phyloP scores from a whole-genome alignment of 1,140 invertebrate species.

The Protaetia brevitarsis region DNA sequence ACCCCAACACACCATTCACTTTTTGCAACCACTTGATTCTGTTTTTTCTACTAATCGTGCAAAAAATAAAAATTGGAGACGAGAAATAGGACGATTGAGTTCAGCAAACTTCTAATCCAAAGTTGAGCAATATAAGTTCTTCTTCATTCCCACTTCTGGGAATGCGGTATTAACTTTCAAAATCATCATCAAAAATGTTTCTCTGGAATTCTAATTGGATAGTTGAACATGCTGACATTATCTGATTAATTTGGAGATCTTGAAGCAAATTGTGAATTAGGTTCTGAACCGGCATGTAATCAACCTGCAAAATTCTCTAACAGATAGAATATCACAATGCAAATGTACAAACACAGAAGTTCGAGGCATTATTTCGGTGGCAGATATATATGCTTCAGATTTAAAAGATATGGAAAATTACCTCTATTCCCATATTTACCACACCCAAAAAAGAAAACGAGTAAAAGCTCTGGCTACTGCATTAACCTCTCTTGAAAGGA shows the following conservation, averaged over 20 bases:
- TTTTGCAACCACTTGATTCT: conserved; percentile 21
- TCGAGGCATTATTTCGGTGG: conserved; percentile 25
- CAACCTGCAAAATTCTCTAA: neutral
- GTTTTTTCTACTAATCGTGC: conserved; percentile 23
- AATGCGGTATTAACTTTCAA: conserved; percentile 20
- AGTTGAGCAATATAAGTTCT: conserved; percentile 21
- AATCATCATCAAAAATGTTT: conserved; percentile 25
- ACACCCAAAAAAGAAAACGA: too few relatives aligned
- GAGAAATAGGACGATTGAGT: conserved; percentile 22
- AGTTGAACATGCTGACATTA: conserved; percentile 21
- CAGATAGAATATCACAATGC: conserved; percentile 24
- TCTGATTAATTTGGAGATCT: conserved; percentile 7
- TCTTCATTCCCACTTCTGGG: conserved; percentile 3
- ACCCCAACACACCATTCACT: conserved; percentile 20
- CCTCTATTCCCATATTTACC: too few relatives aligned
- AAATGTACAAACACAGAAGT: conserved; percentile 25
- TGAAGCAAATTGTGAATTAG: conserved; percentile 19
- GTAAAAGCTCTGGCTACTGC: too few relatives aligned
- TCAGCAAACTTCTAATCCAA: conserved; percentile 26
- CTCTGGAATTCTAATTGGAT: conserved; percentile 24
- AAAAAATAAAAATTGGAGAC: conserved; percentile 16
- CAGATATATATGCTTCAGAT: conserved; percentile 25
- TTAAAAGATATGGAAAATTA: too few relatives aligned
- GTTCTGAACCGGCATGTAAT: neutral
- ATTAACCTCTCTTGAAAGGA: too few relatives aligned